Base-by-base conservation (phyloP, 1,140 invertebrate genomes). In the Rhopalosiphum padi region DNA sequence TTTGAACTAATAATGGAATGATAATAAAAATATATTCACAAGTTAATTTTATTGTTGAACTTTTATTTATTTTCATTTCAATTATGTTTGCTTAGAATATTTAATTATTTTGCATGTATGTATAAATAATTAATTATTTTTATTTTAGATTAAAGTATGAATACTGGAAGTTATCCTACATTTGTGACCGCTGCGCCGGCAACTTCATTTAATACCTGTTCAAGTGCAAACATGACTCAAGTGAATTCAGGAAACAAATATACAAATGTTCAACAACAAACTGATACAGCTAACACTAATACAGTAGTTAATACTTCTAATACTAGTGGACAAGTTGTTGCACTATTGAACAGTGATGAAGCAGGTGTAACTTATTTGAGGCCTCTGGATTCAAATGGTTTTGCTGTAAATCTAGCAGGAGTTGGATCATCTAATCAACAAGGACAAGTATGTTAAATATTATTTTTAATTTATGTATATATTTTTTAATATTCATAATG, bases 281-380 rank as follows among this genome's bases (percentile, higher is more conserved):
- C 91, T 21, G 30, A 83, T 85, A 86, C 91, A 9, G 15, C 43
- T 53, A 93, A 93, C 85, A 6, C 91, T 22, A 93, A 85, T 93
- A 85, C 91, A 35, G 35, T 93, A 53, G 91, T 93, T 55, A 93
- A 93, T 85, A 93, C 91, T 53, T 93, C 91, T n/a, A 93, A 93
- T 93, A 93, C 91, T 48, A 93, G 94, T 60, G 94, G 94, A 68
- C 95, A 96, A 94, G 96, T 96, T 83, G 96, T 96, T 93, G 96
- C 96, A 18, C 95, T 96, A 30, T 94, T 96, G 7, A 96, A 96
- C 8, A 96, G 96, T 25, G 96, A 97, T 35, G 97, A 97, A 94
- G 96, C 96, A 94, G 97, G 97, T 5, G 96, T 97, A n/a, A 97
- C 97, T 94, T 98, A 97, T 94, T 95, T 97, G 86, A 96, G 97